phyloP scores from a whole-genome alignment of 1,140 invertebrate genomes.

The Drosophila mojavensis region DNA sequence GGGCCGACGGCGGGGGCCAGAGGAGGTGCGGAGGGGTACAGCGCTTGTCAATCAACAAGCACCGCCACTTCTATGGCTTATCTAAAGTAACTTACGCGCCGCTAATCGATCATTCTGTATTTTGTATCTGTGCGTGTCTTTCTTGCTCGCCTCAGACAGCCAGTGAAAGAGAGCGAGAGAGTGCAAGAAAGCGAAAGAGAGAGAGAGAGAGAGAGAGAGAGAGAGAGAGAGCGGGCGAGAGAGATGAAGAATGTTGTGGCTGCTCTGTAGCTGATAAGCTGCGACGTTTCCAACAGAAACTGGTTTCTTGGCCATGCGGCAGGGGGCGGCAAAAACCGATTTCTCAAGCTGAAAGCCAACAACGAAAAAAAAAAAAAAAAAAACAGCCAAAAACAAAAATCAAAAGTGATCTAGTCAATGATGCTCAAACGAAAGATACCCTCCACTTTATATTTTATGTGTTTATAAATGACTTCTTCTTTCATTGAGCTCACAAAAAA shows the following conservation, averaged over 20 bases:
- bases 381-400: constrained; percentile 5
- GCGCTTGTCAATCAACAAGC: constrained; percentile 54
- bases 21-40: neutral
- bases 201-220: neutral
- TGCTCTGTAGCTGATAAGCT: constrained; percentile 40
- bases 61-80: constrained; percentile 58
- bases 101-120: constrained; percentile 58
- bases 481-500: no score
- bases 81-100: constrained; percentile 56
- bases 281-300: constrained; percentile 28
- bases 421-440: neutral
- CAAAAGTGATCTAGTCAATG: constrained; percentile 9
- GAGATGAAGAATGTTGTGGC: constrained; percentile 31
- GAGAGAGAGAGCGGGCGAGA: neutral
- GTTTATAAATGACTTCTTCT: no score
- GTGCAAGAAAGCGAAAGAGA: neutral
- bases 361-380: constrained; percentile 13
- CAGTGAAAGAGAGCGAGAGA: neutral
- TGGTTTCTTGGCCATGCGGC: constrained; percentile 29
- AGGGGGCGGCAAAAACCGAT: constrained; percentile 40
- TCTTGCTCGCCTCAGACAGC: constrained; percentile 5
- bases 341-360: constrained; percentile 30
- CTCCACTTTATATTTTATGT: neutral
- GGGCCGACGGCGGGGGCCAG: neutral
- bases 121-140: constrained; percentile 15